Evolutionary conservation across 2,888 invertebrate genomes (phyloP), one percentile per base, ranked within the genome.

Genomic region (Leucozona laternaria): DNA sequence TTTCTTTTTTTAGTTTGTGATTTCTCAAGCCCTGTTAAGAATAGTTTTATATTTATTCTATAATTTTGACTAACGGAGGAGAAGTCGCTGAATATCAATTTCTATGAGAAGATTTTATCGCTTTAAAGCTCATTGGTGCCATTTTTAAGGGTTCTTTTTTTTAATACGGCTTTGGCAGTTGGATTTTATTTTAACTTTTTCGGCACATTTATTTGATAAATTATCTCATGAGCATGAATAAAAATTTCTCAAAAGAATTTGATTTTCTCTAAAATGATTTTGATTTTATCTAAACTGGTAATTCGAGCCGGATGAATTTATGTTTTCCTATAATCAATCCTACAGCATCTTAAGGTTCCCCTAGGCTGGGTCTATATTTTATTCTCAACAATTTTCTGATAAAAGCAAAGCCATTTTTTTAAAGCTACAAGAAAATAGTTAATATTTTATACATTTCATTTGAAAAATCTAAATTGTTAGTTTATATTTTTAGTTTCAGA

Each of bases 11-110:
- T 43, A 4, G 57, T 79, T 78, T 70, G 73, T 77, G 71, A 70
- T 28, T 28, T 20, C 20, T 10, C 48, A 11, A 48, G 81, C 81
- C 81, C 81, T 45, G 11, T 62, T 53, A 62, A 68, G 31, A 64
- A 70, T 48, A 64, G 25, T 53, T 73, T 34, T 57, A 60, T 28
- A 57, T 66, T 45, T 79, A 86, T 78, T 40, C 79, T 88, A 88
- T 28, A 75, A 68, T 76, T 81, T 81, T 89, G 90, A 89, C 90
- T 90, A 89, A 88, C 89, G 90, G 90, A 90, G 90, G 90, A 90
- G 90, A 89, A 89, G 90, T 90, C 88, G 83, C 25, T 79, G 40
- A 20, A 43, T 76, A 17, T 79, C 79, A 76, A 83, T 79, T 79
- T 64, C 82, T 10, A 45, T 10, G 62, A 20, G 75, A 78, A 75